Base-by-base conservation (phyloP, 2,797 vertebrate genomes). In the Notolepis coatsorum region DNA sequence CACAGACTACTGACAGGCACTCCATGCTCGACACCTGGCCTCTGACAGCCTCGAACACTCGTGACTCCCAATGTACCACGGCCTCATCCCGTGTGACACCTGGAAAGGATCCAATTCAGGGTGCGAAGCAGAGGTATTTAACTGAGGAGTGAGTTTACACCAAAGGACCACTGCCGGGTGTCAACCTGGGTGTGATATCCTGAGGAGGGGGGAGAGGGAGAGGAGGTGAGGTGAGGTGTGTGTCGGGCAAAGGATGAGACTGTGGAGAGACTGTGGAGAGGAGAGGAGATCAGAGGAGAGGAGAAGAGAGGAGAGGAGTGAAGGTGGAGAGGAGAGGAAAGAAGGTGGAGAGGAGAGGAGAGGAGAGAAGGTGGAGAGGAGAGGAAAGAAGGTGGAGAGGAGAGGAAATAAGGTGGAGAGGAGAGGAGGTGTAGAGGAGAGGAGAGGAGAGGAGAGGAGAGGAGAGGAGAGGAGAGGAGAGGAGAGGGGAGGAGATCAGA, bases 381-480 rank as follows among this genome's bases (percentile, higher is more conserved):
- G 23, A 21, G 12, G 2, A 43, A 21, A 23, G 18, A 12, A 35
- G 7, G 12, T 1, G 9, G 15, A 1, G 1, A 4, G 25, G 27
- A 4, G 4, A 13, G 21, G 15, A 33, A 53, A 51, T 57, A 52
- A 55, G 42, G 20, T 58, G 23, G 31, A 15, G 27, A 18, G 45
- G 42, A 28, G 24, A 30, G 4, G 37, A 38, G n/a, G 33, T 41
- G 27, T 81, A 86, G 89, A 89, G 89, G 77, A 31, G 72, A 69
- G 51, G 28, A 59, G 50, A 57, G 41, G 31, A 15, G 31, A 12
- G 42, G 57, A 64, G 82, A 21, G 63, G 68, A 53, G 65, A 84
- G 12, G 33, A 3, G 5, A 64, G 82, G 25, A 61, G 68, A 53
- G 65, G 84, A 7, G 33, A 3, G 5, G 7, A 15, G 37, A 18